Base-by-base conservation (phyloP, 2,797 vertebrate species). In the Typhlichthys subterraneus region DNA sequence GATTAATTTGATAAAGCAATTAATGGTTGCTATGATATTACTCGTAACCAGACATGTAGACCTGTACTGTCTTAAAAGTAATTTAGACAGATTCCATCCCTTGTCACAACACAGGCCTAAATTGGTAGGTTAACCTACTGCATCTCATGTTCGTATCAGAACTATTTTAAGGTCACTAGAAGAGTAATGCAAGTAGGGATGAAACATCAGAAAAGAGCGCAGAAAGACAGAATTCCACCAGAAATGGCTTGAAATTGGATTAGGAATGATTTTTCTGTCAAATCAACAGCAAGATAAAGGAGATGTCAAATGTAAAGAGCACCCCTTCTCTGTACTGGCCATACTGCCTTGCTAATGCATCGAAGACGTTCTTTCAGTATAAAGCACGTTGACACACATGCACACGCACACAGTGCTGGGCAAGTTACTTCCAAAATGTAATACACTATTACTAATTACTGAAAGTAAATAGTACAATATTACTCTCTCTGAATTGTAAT, bases 361-460 rank as follows among this genome's bases (percentile, higher is more conserved):
- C 59, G 45, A 46, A 45, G 53, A 50, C 45, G 0, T 52, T 73
- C 61, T 67, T 80, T 55, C 72, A 69, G 70, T 53, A 31, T 38
- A 45, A 57, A 15, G 55, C 38, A 42, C 8, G 55, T 19, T 17
- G 12, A 48, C 42, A 53, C 45, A 57, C 46, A 53, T 14, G 42
- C 45, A 60, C 49, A 19, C 14, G 13, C 64, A 23, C 23, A 23
- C 23, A 23, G 23, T 23, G 3, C 2, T 23, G 23, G 23, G 23
- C 23, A 23, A 23, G 23, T 23, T 23, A 23, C 23, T 23, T 23
- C 23, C 23, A 23, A 23, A 23, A 23, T 23, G 23, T 23, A 23
- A 23, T 23, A 23, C 23, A 23, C 2, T 23, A 23, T 23, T 23
- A 23, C 23, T 23, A 23, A 23, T 23, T 23, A 23, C 23, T 23